Evolutionary conservation across 2,888 invertebrate species (phyloP), one percentile per base, ranked within the genome.

Genomic region (Steinernema carpocapsae): DNA sequence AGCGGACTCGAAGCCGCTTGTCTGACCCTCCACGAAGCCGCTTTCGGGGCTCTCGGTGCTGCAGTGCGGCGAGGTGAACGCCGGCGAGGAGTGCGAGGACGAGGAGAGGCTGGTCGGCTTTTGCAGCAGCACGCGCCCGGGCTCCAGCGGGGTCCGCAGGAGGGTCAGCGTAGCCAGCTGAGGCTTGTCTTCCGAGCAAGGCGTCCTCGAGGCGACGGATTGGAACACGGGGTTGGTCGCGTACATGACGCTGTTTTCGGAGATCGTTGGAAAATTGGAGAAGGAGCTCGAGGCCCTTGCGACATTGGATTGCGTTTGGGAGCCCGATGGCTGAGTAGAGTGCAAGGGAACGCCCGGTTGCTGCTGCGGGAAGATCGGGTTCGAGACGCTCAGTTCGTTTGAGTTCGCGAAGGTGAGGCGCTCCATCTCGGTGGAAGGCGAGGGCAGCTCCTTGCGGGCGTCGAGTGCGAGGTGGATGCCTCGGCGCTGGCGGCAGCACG

Each of bases 391-490:
- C 64, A 37, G 24, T 32, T 64, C 64, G 22, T 71, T 37, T 1
- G 64, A 26, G 26, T 14, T 37, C 71, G 32, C 24, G 74, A 82
- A 81, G 37, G 74, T 77, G 74, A 84, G 70, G 48, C 80, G 76
- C 17, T 79, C 77, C n/a, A 87, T 75, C 76, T 87, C 87, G n/a
- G 84, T 85, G 46, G 85, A 84, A 37, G 87, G 87, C 37, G 85
- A 86, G 1, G 87, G 86, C 52, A 87, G 77, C 42, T 86, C 84
- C 17, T 79, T 77, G n/a, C 56, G 22, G 7, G 22, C 42, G 29
- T 29, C 43, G 26, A 32, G 19, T n/a, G 7, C 32, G 10, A 26
- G 70, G 32, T 42, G 59, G n/a, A 29, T 24, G 24, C 7, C n/a
- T 12, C 4, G 71, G 32, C 26, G 71, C 24, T 22, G 70, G 14